Conservation (phyloP, 2,797 vertebrate genomes). For the Dromococcyx pavoninus region DNA sequence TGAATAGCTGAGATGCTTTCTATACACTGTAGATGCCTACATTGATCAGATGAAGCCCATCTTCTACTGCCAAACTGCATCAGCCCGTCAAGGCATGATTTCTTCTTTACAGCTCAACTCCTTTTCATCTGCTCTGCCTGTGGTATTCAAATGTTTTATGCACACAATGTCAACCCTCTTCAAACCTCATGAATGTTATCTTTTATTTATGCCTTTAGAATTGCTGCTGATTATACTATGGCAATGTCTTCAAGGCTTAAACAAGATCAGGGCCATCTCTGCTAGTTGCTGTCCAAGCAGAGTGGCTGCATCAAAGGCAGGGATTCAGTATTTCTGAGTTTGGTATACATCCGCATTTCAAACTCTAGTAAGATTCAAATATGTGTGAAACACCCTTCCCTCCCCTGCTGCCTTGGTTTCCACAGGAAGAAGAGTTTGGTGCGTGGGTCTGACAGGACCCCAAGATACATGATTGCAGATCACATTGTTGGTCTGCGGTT, state of each 20-base stretch:
- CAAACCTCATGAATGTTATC: constrained; percentile 61
- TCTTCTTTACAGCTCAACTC: constrained; percentile 45
- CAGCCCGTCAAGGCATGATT: constrained; percentile 43
- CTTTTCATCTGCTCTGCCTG: constrained; percentile 56
- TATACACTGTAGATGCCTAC: background rate
- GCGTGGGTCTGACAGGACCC: background rate
- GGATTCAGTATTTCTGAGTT: background rate
- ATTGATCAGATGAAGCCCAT: constrained; percentile 33
- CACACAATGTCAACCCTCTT: constrained; percentile 37
- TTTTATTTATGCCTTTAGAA: constrained; percentile 60
- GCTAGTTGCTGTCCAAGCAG: background rate
- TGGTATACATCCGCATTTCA: rapidly evolving
- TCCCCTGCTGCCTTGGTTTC: background rate
- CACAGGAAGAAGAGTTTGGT: background rate
- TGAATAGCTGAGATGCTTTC: background rate
- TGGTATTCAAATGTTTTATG: constrained; percentile 55
- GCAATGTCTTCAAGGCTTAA: constrained; percentile 27
- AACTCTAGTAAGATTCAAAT: background rate
- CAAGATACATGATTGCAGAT: rapidly evolving
- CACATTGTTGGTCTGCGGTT: background rate
- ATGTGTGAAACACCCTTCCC: background rate
- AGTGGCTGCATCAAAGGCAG: background rate
- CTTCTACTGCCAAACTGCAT: constrained; percentile 44
- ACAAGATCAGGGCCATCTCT: constrained; percentile 39
- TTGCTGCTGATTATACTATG: constrained; percentile 58